Evolutionary conservation across 92 coral and sea anemone genomes (phyloP).

Genomic region (Bergia puertoricense): DNA sequence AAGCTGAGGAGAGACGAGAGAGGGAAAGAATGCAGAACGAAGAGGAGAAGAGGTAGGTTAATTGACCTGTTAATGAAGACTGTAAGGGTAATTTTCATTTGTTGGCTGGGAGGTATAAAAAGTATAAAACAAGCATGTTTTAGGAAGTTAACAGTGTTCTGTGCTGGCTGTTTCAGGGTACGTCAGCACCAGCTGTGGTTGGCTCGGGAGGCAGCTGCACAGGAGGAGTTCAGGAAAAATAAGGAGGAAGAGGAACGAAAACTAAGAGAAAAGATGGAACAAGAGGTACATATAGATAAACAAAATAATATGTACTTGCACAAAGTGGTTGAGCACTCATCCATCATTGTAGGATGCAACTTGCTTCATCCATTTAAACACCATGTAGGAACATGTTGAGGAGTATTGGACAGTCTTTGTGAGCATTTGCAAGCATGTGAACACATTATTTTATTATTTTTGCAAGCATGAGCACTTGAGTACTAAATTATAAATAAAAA

Average conservation of each 20-base stretch:
- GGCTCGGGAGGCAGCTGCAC: slow-evolving; percentile 87
- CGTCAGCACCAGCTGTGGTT: slow-evolving; percentile 87
- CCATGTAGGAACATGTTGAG: too few relatives aligned
- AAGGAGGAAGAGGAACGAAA: slow-evolving; percentile 83
- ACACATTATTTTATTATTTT: too few relatives aligned
- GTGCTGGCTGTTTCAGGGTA: slow-evolving; percentile 51
- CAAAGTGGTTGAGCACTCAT: too few relatives aligned
- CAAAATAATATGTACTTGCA: too few relatives aligned
- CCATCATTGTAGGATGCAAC: too few relatives aligned
- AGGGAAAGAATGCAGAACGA: slow-evolving; percentile 54
- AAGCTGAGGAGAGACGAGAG: slow-evolving; percentile 62
- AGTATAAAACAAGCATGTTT: background rate
- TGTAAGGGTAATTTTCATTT: background rate
- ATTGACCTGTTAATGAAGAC: background rate
- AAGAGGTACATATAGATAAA: slow-evolving; percentile 64
- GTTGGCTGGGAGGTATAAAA: too few relatives aligned
- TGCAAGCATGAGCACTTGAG: too few relatives aligned
- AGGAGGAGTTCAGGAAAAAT: slow-evolving; percentile 74
- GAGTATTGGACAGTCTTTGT: too few relatives aligned
- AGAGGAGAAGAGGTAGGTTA: slow-evolving; percentile 73
- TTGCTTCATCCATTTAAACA: too few relatives aligned
- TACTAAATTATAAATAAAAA: too few relatives aligned
- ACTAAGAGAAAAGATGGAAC: slow-evolving; percentile 80
- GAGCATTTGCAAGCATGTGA: too few relatives aligned
- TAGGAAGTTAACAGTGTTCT: background rate